A percentile compares a stretch with the other conserved stretches of the same genome.
Conservation (phyloP, 1,140 invertebrate species). For the Lineus longissimus region DNA sequence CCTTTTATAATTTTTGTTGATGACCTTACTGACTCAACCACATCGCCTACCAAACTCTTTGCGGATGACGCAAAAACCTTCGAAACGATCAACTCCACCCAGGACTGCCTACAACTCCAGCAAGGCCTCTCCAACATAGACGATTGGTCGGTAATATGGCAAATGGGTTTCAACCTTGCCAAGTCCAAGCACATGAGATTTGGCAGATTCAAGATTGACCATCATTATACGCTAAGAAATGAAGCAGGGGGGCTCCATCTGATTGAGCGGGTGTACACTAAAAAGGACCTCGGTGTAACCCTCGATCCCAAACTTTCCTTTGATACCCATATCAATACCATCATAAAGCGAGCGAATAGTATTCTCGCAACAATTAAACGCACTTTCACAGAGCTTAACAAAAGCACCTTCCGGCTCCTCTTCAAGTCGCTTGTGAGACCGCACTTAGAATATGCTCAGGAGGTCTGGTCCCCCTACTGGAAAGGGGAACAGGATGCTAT, state of each 20-base stretch:
- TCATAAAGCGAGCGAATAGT: slow-evolving; percentile 14
- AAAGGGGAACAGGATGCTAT: too few relatives aligned
- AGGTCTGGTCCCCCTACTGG: too few relatives aligned
- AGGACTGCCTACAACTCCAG: not conserved
- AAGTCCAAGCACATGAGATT: not conserved
- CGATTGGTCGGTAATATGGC: not conserved
- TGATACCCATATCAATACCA: slow-evolving; percentile 10
- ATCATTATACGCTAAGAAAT: slow-evolving; percentile 1
- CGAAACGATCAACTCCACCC: slow-evolving; percentile 6
- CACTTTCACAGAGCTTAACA: not conserved
- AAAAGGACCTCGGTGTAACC: slow-evolving; percentile 18
- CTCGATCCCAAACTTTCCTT: slow-evolving; percentile 15
- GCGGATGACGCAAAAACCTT: slow-evolving; percentile 10
- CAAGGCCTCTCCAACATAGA: too few relatives aligned
- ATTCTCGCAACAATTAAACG: slow-evolving; percentile 19
- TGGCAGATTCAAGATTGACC: slow-evolving; percentile 6
- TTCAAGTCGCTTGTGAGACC: too few relatives aligned
- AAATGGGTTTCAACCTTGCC: too few relatives aligned
- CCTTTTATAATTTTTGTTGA: slow-evolving; percentile 18
- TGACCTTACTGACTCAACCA: slow-evolving; percentile 6
- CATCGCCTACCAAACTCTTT: slow-evolving; percentile 5
- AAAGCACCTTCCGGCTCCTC: too few relatives aligned
- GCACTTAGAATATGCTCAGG: too few relatives aligned
- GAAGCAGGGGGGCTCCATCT: slow-evolving; percentile 13
- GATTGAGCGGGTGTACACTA: slow-evolving; percentile 11